Evolutionary conservation across 2,113 vertebrate species (phyloP), one percentile per base, ranked within the genome.

Genomic region (Nanger granti): DNA sequence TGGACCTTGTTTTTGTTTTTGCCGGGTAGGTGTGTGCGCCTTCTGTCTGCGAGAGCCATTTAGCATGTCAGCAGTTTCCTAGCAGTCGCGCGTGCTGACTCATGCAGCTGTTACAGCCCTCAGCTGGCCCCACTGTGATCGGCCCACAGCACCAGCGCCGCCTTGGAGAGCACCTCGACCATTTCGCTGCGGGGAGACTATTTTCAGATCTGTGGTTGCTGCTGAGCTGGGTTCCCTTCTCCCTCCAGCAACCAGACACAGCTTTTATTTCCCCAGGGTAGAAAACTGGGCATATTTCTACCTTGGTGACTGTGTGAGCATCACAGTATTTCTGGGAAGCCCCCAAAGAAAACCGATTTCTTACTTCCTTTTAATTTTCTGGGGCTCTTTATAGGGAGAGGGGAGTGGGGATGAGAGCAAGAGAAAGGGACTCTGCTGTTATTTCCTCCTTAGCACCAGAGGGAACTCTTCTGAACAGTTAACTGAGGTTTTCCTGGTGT

Each of bases 61-160:
- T 95, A 95, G 98, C 97, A 22, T 98, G 99, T 99, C 99, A 99
- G 99, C 99, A 99, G 94, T 99, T 99, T 99, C 98, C 98, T 98
- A 82, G 96, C 88, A 95, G 98, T 96, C 86, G 95, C 91, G 95
- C 97, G 97, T 99, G 98, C 99, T 99, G 99, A 99, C 98, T 99
- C 99, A 99, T 98, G 96, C 97, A 97, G 99, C 98, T 97, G 98
- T 89, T 98, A 95, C 92, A 91, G 98, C 89, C 87, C 96, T 98
- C 93, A 98, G 98, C 98, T 98, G 79, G 98, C 98, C 96, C 93
- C 69, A 24, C 97, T 96, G 82, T 95, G 97, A 98, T 97, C 98
- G 97, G 95, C 97, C 98, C 98, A 95, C 97, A 96, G 97, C 80
- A 2, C 97, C 97, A 97, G 96, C 85, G 24, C 89, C 82, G 60